phyloP scores from a whole-genome alignment of 2,888 invertebrate species.

The Callosobruchus maculatus region DNA sequence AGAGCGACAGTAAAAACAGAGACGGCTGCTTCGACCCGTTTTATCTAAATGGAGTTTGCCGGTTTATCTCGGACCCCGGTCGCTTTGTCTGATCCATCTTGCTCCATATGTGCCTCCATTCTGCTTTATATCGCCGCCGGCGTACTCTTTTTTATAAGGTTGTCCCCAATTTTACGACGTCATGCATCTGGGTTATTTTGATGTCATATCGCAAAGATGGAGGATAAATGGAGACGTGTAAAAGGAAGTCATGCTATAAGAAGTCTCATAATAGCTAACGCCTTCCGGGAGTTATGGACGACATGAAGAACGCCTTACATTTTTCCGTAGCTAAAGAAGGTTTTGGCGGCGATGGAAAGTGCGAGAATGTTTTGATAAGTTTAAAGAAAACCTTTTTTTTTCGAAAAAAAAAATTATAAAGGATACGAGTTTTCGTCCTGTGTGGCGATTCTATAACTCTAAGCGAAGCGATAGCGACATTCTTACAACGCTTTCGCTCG shows the following conservation, averaged over 20 bases:
- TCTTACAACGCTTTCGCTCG: no score
- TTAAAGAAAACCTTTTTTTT: no score
- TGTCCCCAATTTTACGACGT: not conserved
- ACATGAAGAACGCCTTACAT: no score
- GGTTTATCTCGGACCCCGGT: not conserved
- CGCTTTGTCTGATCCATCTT: not conserved
- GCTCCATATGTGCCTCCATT: not conserved
- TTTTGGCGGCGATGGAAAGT: no score
- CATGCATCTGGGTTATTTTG: not conserved
- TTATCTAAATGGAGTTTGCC: not conserved
- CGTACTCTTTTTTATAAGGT: not conserved
- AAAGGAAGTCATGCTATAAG: not conserved
- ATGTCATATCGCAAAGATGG: not conserved
- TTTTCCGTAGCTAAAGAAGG: no score
- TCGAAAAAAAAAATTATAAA: no score
- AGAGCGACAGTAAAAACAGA: not conserved
- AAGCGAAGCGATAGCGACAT: no score
- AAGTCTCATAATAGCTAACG: no score
- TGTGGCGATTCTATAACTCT: no score
- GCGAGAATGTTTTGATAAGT: no score
- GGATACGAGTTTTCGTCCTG: no score
- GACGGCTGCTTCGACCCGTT: not conserved
- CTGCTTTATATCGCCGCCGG: not conserved
- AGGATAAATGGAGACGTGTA: not conserved
- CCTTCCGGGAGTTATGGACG: no score